These are phyloP conservation scores for Karalla daura DNA, from an alignment of 2,797 vertebrate species.

Conservation along the genomic window DNA sequence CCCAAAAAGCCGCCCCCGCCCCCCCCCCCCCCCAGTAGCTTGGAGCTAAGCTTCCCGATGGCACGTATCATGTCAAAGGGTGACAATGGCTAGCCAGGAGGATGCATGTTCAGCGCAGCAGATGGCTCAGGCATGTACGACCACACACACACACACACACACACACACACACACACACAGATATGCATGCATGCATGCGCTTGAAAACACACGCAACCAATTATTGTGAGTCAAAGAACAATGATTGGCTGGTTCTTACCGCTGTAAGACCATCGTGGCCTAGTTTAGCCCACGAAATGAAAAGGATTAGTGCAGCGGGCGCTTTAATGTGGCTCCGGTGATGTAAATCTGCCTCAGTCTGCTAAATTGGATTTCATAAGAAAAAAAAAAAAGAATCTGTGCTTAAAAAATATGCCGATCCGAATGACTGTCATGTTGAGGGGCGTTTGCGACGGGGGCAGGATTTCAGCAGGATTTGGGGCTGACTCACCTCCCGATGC, in stretches of 20 bases:
- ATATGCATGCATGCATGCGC: background rate
- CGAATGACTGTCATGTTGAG: slow-evolving; percentile 29
- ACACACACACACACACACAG: slow-evolving; percentile 34
- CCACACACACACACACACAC: slow-evolving; percentile 17
- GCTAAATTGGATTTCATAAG: slow-evolving; percentile 65
- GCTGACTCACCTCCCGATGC: slow-evolving; percentile 20
- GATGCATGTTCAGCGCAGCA: slow-evolving; percentile 50
- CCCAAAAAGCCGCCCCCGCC: slow-evolving; percentile 24
- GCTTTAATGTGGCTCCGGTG: slow-evolving; percentile 60
- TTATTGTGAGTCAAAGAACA: slow-evolving; percentile 61
- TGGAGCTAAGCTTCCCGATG: slow-evolving; percentile 23
- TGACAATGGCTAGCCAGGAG: slow-evolving; percentile 39
- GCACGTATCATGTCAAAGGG: slow-evolving; percentile 18
- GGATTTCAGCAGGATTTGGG: slow-evolving; percentile 42
- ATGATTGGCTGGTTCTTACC: slow-evolving; percentile 73
- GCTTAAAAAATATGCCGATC: slow-evolving; percentile 57
- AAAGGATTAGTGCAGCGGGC: slow-evolving; percentile 67
- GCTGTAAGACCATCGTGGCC: slow-evolving; percentile 76
- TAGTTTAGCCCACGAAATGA: slow-evolving; percentile 76
- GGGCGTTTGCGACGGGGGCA: slow-evolving; percentile 44
- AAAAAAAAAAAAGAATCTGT: slow-evolving; percentile 23
- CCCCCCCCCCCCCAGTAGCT: slow-evolving; percentile 3
- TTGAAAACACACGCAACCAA: slow-evolving; percentile 35
- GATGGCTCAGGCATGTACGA: slow-evolving; percentile 58
- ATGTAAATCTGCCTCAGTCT: slow-evolving; percentile 64